These are phyloP conservation scores for Caenorhabditis latens DNA, from an alignment of 1,140 invertebrate genomes.

Conservation along the genomic window DNA sequence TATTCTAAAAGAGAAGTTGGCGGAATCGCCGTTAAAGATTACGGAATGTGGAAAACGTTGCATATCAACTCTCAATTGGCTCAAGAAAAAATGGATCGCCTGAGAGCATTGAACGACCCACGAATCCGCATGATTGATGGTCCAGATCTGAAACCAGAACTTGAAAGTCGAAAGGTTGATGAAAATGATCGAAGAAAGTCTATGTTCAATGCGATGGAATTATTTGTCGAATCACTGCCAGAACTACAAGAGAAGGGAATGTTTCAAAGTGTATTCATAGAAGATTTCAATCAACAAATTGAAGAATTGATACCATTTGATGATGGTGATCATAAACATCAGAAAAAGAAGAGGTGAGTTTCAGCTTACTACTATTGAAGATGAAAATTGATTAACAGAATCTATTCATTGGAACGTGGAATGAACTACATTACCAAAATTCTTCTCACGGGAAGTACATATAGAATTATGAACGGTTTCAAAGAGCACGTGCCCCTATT, in stretches of 20 bases:
- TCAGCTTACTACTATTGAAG: not conserved
- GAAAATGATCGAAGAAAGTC: not conserved
- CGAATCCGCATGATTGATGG: slow-evolving; percentile 4
- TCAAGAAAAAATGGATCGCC: not conserved
- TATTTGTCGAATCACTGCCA: not conserved
- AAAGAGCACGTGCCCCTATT: not conserved
- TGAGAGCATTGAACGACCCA: not conserved
- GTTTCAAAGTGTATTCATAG: not conserved
- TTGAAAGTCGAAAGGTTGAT: slow-evolving; percentile 4
- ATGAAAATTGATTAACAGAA: not conserved
- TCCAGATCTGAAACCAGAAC: slow-evolving; percentile 20
- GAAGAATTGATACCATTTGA: not conserved
- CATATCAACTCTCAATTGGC: not conserved
- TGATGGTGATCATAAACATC: not conserved
- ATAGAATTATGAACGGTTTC: not conserved
- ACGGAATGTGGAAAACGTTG: slow-evolving; percentile 23
- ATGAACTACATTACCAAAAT: not conserved
- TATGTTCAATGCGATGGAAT: not conserved
- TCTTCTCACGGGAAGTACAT: not conserved
- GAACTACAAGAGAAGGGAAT: not conserved
- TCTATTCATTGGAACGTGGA: not conserved
- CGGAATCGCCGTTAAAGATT: not conserved
- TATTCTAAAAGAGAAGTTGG: too few relatives aligned
- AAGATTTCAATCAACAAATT: not conserved
- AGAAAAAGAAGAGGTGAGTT: not conserved